phyloP scores from a whole-genome alignment of 2,888 invertebrate species.

The Nemurella pictetii region DNA sequence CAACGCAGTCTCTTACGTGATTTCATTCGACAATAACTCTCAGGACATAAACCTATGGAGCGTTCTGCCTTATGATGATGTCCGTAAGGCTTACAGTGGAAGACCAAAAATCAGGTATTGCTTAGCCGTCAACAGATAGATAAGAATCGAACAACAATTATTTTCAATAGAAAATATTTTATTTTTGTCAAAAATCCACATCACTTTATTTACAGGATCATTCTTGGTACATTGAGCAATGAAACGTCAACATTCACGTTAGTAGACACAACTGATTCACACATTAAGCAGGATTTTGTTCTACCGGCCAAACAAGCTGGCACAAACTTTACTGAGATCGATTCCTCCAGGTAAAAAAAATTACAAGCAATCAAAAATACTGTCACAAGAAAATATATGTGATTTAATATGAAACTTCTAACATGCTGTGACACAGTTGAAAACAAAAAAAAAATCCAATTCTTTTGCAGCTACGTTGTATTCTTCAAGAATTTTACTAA shows the following conservation, averaged over 20 bases:
- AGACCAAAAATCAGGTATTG: conserved; percentile 46
- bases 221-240: conserved; percentile 16
- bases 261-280: not conserved
- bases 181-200: no score
- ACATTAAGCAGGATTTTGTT: not conserved
- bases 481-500: not conserved
- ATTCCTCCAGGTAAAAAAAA: conserved; percentile 30
- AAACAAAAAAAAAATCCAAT: not conserved
- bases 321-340: conserved; percentile 26
- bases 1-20: conserved; percentile 32
- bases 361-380: no score
- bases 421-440: no score
- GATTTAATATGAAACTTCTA: no score
- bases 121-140: no score
- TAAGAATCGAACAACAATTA: not conserved
- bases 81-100: conserved; percentile 45
- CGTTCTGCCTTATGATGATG: conserved; percentile 40
- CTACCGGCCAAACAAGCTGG: not conserved
- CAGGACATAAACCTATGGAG: not conserved
- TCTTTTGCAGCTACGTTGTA: conserved; percentile 31
- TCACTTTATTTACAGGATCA: conserved; percentile 31
- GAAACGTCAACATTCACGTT: not conserved
- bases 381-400: no score
- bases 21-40: not conserved
- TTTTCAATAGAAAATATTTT: conserved; percentile 41